A percentile compares a stretch with the other conserved stretches of the same genome.
These are phyloP conservation scores for Agrochola circellaris DNA, from an alignment of 2,888 invertebrate genomes.

Conservation along the genomic window DNA sequence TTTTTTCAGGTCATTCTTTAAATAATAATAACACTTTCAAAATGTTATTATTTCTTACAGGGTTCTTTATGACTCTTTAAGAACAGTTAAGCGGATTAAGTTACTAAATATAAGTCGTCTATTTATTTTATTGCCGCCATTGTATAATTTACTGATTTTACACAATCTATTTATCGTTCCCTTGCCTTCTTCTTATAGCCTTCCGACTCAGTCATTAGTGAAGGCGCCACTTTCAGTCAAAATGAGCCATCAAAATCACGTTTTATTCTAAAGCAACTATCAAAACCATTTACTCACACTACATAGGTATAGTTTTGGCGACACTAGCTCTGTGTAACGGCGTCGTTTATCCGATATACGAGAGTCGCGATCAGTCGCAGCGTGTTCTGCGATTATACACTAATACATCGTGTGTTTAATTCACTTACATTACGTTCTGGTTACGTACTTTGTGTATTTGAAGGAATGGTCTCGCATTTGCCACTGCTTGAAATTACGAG, in stretches of 20 bases:
- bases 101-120: too few relatives aligned
- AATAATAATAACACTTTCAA: too few relatives aligned
- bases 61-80: too few relatives aligned
- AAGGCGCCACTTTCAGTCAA: too few relatives aligned
- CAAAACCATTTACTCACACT: slow-evolving; percentile 64
- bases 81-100: too few relatives aligned
- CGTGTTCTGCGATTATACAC: slow-evolving; percentile 80
- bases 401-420: slow-evolving; percentile 82
- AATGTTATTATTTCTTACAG: too few relatives aligned
- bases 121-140: too few relatives aligned
- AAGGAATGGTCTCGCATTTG: slow-evolving; percentile 25
- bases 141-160: neutral
- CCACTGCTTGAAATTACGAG: slow-evolving; percentile 15
- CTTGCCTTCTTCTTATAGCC: neutral
- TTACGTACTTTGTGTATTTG: slow-evolving; percentile 66
- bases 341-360: slow-evolving; percentile 85
- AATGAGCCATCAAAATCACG: neutral
- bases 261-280: slow-evolving; percentile 62
- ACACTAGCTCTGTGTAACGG: slow-evolving; percentile 82
- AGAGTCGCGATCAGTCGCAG: slow-evolving; percentile 77
- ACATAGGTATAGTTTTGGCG: slow-evolving; percentile 75
- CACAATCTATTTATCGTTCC: neutral
- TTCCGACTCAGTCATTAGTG: neutral
- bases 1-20: too few relatives aligned
- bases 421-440: slow-evolving; percentile 74